These are phyloP conservation scores for Podarcis lilfordi DNA, from an alignment of 2,797 vertebrate genomes.

Conservation along the genomic window DNA sequence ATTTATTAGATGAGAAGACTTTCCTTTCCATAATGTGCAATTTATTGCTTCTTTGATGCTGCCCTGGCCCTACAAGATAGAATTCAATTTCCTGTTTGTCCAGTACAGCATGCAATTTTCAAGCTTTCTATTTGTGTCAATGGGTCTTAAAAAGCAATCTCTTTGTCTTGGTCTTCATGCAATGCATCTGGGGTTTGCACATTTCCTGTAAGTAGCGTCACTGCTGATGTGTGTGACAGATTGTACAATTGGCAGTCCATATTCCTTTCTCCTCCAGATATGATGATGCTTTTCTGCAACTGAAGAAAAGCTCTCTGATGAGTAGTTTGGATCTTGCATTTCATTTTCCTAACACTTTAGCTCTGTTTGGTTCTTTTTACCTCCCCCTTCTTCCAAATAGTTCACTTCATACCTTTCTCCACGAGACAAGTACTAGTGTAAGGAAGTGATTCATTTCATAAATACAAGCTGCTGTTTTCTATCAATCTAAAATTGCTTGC, in stretches of 20 bases:
- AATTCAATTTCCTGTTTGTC: slow-evolving; percentile 55
- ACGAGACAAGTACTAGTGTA: background rate
- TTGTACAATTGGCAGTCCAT: slow-evolving; percentile 36
- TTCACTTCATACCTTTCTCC: background rate
- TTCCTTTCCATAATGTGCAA: slow-evolving; percentile 9
- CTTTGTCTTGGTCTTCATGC: slow-evolving; percentile 34
- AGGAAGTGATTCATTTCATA: slow-evolving; percentile 17
- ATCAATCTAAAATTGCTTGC: slow-evolving; percentile 22
- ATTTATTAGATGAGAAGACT: slow-evolving; percentile 18
- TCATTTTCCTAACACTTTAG: slow-evolving; percentile 35
- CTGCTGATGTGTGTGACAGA: slow-evolving; percentile 37
- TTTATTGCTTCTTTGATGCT: slow-evolving; percentile 24
- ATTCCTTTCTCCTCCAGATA: background rate
- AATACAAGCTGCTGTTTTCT: slow-evolving; percentile 13
- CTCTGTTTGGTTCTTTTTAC: background rate
- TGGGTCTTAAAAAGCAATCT: slow-evolving; percentile 46
- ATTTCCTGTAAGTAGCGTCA: slow-evolving; percentile 42
- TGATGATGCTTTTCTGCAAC: background rate
- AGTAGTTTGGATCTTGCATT: background rate
- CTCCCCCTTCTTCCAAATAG: background rate
- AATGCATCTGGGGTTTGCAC: slow-evolving; percentile 28
- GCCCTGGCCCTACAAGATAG: slow-evolving; percentile 30
- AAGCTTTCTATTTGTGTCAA: slow-evolving; percentile 51
- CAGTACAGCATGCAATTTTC: slow-evolving; percentile 30
- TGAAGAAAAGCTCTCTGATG: background rate